Evolutionary conservation across 2,888 invertebrate species (phyloP).

Genomic region (Microlaimidae sp.): DNA sequence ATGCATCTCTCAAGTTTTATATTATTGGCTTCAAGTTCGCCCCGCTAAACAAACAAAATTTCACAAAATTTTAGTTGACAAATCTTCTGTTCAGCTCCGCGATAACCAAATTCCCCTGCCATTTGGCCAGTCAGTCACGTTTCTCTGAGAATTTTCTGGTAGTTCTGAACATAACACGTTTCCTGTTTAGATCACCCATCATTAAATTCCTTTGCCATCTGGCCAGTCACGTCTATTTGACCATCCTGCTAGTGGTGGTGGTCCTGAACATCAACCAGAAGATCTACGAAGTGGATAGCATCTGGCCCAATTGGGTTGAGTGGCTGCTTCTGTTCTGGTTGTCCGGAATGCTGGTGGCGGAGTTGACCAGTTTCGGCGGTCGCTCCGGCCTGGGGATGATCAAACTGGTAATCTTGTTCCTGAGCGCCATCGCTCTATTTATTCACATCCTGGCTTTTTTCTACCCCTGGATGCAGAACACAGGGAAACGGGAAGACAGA

Average conservation of each 20-base stretch:
- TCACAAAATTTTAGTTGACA: no score
- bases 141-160: no score
- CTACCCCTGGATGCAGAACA: slow-evolving; percentile 9
- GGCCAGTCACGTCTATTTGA: slow-evolving; percentile 92
- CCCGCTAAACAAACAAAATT: no score
- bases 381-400: slow-evolving; percentile 83
- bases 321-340: slow-evolving; percentile 85
- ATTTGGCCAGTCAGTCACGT: no score
- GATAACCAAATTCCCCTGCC: no score
- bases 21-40: no score
- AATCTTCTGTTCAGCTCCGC: no score
- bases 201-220: slow-evolving; percentile 99
- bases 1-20: no score
- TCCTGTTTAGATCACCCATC: slow-evolving; percentile 95
- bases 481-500: slow-evolving; percentile 14
- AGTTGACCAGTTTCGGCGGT: slow-evolving; percentile 91
- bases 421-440: slow-evolving; percentile 74
- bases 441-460: slow-evolving; percentile 16
- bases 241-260: slow-evolving; percentile 58
- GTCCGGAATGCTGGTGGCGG: slow-evolving; percentile 79
- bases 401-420: slow-evolving; percentile 43
- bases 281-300: slow-evolving; percentile 20
- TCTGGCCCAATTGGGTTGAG: slow-evolving; percentile 80
- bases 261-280: slow-evolving; percentile 31
- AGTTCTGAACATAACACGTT: no score